Evolutionary conservation across 2,888 invertebrate genomes (phyloP).

Genomic region (Hyppa rectilinea): DNA sequence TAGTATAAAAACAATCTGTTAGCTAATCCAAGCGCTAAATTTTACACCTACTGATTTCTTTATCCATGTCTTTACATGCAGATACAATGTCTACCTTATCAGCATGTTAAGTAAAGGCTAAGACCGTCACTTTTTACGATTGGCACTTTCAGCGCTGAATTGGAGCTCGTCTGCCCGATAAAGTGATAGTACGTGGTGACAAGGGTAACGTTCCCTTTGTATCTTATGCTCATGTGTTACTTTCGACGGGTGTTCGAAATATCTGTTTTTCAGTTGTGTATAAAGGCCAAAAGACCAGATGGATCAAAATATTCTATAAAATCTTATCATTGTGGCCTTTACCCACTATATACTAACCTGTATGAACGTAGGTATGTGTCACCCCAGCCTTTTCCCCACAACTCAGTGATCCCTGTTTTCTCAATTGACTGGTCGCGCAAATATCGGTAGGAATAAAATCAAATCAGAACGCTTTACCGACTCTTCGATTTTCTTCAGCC

Average conservation of each 20-base stretch:
- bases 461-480: conserved; percentile 47
- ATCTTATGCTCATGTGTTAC: conserved; percentile 1
- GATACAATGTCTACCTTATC: conserved; percentile 20
- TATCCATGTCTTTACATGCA: neutral
- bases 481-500: conserved; percentile 42
- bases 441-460: conserved; percentile 60
- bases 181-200: conserved; percentile 20
- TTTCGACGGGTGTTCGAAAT: neutral
- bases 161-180: conserved; percentile 29
- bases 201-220: conserved; percentile 6
- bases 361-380: conserved; percentile 4
- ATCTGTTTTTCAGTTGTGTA: neutral
- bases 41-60: neutral
- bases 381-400: conserved; percentile 13
- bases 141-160: conserved; percentile 37
- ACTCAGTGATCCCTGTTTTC: conserved; percentile 57
- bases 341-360: neutral
- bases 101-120: conserved; percentile 21
- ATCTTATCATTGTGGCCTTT: neutral
- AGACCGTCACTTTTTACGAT: conserved; percentile 52
- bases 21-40: too few relatives aligned
- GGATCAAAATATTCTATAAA: neutral
- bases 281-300: neutral
- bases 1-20: too few relatives aligned
- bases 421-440: conserved; percentile 59